Evolutionary conservation across 2,888 invertebrate species (phyloP).

Genomic region (Lasius platythorax): DNA sequence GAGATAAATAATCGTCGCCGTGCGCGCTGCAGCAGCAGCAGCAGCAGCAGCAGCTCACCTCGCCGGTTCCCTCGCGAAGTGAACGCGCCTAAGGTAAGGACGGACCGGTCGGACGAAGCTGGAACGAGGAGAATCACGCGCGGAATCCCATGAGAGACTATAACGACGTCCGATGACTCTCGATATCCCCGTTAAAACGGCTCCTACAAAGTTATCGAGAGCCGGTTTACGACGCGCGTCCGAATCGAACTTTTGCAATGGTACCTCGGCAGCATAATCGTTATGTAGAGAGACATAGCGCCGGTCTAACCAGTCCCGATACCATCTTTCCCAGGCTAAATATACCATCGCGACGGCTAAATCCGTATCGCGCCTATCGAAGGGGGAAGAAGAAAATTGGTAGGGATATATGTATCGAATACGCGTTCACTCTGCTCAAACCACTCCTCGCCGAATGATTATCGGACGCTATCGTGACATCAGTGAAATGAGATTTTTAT

Average conservation of each 20-base stretch:
- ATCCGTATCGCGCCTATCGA: constrained; percentile 77
- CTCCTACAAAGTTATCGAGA: constrained; percentile 77
- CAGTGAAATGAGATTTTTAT: background rate
- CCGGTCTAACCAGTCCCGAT: constrained; percentile 82
- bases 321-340: constrained; percentile 82
- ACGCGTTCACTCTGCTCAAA: background rate
- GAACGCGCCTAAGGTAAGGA: constrained; percentile 2
- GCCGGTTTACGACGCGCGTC: constrained; percentile 78
- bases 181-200: constrained; percentile 77
- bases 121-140: constrained; percentile 19
- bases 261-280: constrained; percentile 74
- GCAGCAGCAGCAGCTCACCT: background rate
- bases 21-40: background rate
- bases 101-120: constrained; percentile 42
- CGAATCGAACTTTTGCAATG: constrained; percentile 76
- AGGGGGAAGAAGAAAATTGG: constrained; percentile 68
- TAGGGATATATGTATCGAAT: constrained; percentile 55
- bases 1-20: constrained; percentile 63
- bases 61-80: background rate
- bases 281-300: constrained; percentile 76
- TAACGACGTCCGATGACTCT: constrained; percentile 55
- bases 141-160: constrained; percentile 56
- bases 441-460: constrained; percentile 5
- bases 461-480: background rate
- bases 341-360: constrained; percentile 80